Conservation (phyloP, 1,140 invertebrate species). For the Cydia pomonella region DNA sequence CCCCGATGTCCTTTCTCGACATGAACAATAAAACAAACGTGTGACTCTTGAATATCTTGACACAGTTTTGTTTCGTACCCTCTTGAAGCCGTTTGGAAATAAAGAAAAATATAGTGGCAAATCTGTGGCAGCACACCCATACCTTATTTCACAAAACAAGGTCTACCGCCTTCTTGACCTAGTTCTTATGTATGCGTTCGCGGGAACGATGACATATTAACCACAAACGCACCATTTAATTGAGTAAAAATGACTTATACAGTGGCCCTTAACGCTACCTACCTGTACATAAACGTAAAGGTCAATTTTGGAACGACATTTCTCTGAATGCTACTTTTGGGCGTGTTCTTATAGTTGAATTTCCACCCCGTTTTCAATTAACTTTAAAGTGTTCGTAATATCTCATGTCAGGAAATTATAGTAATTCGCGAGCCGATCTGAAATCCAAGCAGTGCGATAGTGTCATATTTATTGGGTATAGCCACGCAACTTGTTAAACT, state of each 20-base stretch:
- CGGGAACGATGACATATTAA: slow-evolving; percentile 14
- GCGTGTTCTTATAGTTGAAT: neutral
- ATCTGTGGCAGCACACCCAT: neutral
- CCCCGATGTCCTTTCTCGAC: slow-evolving; percentile 21
- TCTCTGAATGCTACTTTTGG: slow-evolving; percentile 29
- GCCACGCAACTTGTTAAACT: neutral
- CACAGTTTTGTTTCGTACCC: slow-evolving; percentile 22
- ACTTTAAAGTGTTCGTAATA: slow-evolving; percentile 14
- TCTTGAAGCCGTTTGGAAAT: slow-evolving; percentile 10
- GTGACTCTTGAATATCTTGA: slow-evolving; percentile 34
- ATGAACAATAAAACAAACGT: slow-evolving; percentile 18
- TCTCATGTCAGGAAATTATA: slow-evolving; percentile 16
- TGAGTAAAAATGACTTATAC: slow-evolving; percentile 14
- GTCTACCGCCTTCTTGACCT: slow-evolving; percentile 13
- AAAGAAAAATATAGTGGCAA: slow-evolving; percentile 7
- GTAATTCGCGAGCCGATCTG: neutral
- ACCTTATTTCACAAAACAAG: slow-evolving; percentile 21
- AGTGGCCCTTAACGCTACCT: slow-evolving; percentile 15
- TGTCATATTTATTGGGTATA: slow-evolving; percentile 1
- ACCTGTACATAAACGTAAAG: slow-evolving; percentile 8
- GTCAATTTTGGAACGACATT: slow-evolving; percentile 20
- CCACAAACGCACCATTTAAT: slow-evolving; percentile 11
- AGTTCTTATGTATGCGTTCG: neutral
- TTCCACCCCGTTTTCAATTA: slow-evolving; percentile 33
- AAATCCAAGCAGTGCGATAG: slow-evolving; percentile 5